Evolutionary conservation across 2,113 vertebrate species (phyloP).

Genomic region (Astur gentilis): DNA sequence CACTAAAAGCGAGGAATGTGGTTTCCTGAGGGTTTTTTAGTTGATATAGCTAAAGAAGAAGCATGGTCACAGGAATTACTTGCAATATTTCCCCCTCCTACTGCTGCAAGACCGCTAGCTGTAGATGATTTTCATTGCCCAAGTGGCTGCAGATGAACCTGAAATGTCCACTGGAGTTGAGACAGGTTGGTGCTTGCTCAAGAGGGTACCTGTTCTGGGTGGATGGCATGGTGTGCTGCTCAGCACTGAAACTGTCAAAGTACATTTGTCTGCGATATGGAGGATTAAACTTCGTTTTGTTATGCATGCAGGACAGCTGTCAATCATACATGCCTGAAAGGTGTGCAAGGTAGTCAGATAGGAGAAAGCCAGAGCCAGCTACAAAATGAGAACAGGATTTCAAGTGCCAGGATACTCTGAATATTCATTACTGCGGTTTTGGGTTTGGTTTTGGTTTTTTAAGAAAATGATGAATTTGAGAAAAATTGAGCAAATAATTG

Average conservation of each 20-base stretch:
- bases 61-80: background rate
- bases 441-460: conserved; percentile 30
- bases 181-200: background rate
- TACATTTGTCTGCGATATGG: background rate
- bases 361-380: background rate
- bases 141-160: background rate
- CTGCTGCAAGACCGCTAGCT: background rate
- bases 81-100: background rate
- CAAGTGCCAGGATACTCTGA: conserved; percentile 25
- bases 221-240: background rate
- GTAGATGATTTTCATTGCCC: background rate
- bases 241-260: background rate
- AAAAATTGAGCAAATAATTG: conserved; percentile 63
- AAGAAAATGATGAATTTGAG: conserved; percentile 39
- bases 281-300: background rate
- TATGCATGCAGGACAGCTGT: conserved; percentile 30
- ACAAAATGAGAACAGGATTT: background rate
- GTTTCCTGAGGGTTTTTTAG: background rate
- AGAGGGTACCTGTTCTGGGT: background rate
- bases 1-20: background rate
- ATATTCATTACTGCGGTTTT: conserved; percentile 13
- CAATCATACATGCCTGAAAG: conserved; percentile 20
- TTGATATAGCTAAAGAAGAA: background rate
- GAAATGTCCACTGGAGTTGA: background rate
- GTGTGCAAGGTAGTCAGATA: background rate